These are phyloP conservation scores for Venturia canescens DNA, from an alignment of 1,140 invertebrate genomes.

Conservation along the genomic window DNA sequence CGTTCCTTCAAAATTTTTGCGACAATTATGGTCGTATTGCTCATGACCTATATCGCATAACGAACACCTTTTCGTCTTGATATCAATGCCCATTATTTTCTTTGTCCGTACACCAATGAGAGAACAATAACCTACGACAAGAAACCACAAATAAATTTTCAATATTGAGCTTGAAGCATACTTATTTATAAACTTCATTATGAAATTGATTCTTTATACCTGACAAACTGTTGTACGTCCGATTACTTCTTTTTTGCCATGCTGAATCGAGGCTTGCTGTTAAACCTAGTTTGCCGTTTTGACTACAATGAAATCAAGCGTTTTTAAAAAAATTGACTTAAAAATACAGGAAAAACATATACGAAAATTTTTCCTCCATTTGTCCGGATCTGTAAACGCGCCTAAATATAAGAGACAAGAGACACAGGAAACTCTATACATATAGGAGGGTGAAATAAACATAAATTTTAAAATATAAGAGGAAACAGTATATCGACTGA, in stretches of 20 bases:
- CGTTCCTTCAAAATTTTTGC: slow-evolving; percentile 34
- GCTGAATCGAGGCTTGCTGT: background rate
- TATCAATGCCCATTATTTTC: background rate
- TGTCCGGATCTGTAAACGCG: no score
- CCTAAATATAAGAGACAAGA: no score
- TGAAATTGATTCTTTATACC: background rate
- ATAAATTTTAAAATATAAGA: no score
- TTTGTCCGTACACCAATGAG: background rate
- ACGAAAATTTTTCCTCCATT: background rate
- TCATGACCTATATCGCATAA: slow-evolving; percentile 14
- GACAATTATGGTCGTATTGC: slow-evolving; percentile 26
- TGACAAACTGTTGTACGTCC: background rate
- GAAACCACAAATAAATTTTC: no score
- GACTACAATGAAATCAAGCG: background rate
- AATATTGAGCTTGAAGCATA: no score
- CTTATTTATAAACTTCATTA: background rate
- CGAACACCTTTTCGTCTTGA: background rate
- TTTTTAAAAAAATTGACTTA: background rate
- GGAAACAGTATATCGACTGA: no score
- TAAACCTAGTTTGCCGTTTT: background rate
- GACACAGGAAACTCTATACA: no score
- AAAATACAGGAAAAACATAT: background rate
- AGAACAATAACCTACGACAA: background rate
- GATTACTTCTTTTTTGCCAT: slow-evolving; percentile 2
- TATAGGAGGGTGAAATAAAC: no score